These are phyloP conservation scores for Microcebus murinus DNA, from an alignment of 2,113 vertebrate genomes.

Conservation along the genomic window DNA sequence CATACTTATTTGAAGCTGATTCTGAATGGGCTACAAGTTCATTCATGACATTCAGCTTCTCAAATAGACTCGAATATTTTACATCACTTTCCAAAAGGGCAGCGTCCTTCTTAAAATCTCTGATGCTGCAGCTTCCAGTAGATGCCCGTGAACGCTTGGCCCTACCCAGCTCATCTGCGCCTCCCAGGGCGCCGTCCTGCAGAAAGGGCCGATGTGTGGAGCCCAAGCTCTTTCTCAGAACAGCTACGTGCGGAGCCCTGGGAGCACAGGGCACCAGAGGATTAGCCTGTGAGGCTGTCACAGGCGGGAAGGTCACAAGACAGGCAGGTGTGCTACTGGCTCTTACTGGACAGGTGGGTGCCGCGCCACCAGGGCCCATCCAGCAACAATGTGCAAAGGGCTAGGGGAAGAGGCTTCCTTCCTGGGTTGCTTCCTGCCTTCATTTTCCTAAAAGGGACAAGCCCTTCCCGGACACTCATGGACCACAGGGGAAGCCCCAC, in stretches of 20 bases:
- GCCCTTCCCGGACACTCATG: neutral
- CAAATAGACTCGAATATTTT: neutral
- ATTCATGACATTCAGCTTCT: neutral
- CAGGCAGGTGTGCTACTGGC: neutral
- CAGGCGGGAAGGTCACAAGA: neutral
- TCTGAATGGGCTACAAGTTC: neutral
- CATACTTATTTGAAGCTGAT: neutral
- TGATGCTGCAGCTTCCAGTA: neutral
- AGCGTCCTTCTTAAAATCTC: neutral
- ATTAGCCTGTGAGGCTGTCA: neutral
- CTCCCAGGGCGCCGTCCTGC: neutral
- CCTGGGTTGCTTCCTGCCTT: neutral
- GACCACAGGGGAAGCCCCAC: neutral
- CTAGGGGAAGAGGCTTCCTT: neutral
- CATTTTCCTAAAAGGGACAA: neutral
- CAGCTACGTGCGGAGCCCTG: neutral
- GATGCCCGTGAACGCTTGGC: neutral
- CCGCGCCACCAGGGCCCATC: neutral
- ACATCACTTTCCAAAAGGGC: neutral
- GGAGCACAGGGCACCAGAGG: neutral
- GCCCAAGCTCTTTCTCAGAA: neutral
- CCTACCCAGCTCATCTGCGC: neutral
- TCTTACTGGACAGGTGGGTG: neutral
- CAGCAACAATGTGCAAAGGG: neutral
- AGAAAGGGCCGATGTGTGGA: neutral